phyloP scores from a whole-genome alignment of 1,140 invertebrate species.

The Zaprionus taronus region DNA sequence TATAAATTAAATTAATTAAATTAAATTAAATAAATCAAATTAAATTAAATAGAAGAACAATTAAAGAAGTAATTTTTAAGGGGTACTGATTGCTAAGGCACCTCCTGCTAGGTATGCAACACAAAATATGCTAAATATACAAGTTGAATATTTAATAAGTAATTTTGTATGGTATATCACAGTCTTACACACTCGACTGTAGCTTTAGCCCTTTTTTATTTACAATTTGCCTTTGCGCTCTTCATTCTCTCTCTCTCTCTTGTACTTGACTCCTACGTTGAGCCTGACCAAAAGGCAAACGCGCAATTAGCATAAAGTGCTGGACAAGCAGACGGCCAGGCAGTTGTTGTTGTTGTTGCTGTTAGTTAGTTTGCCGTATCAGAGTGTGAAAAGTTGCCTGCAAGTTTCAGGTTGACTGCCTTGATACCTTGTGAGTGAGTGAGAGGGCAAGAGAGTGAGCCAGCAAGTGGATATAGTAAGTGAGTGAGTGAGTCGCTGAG shows the following conservation, averaged over 20 bases:
- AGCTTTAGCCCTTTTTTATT: not conserved
- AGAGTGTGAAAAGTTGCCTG: conserved; percentile 76
- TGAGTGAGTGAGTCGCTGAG: conserved; percentile 16
- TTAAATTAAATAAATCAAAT: too few species aligned
- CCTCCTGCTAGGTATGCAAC: too few species aligned
- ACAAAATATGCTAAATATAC: too few species aligned
- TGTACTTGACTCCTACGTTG: conserved; percentile 63
- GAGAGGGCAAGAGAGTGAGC: conserved; percentile 25
- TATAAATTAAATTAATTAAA: too few species aligned
- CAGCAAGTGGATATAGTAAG: not conserved
- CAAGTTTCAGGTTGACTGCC: conserved; percentile 65
- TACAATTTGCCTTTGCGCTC: conserved; percentile 2
- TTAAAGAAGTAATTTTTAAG: too few species aligned
- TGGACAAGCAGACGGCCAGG: conserved; percentile 38
- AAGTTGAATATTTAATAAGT: too few species aligned
- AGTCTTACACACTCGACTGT: too few species aligned
- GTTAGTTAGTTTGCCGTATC: conserved; percentile 46
- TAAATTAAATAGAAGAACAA: too few species aligned
- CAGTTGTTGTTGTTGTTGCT: conserved; percentile 38
- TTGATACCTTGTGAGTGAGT: conserved; percentile 22
- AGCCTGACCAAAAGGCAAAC: conserved; percentile 71
- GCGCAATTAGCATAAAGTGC: conserved; percentile 80
- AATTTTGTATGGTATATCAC: too few species aligned
- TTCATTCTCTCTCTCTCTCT: not conserved
- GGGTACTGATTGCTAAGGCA: too few species aligned